These are phyloP conservation scores for Hemibagrus wyckioides DNA, from an alignment of 2,113 vertebrate species.

Conservation along the genomic window DNA sequence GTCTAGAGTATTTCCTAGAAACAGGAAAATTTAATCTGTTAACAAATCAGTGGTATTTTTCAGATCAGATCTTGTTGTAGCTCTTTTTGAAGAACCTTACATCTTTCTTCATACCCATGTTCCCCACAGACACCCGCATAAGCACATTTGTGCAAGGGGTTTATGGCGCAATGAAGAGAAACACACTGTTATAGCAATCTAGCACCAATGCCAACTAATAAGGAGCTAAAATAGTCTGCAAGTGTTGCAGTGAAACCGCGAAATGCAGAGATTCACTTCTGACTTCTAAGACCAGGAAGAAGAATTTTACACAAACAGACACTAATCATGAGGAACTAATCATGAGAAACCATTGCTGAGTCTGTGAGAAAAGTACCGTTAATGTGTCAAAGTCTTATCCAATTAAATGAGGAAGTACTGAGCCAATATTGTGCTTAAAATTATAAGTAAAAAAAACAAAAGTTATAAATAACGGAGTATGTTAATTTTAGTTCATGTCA, in stretches of 20 bases:
- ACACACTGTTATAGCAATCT: not conserved
- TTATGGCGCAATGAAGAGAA: not conserved
- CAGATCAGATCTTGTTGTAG: too few relatives aligned
- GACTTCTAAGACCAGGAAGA: not conserved
- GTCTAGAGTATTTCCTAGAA: not conserved
- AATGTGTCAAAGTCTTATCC: not conserved
- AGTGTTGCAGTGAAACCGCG: not conserved
- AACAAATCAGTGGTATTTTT: not conserved
- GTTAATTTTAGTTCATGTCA: not conserved
- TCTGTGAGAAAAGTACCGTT: not conserved
- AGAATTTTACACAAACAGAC: not conserved
- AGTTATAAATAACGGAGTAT: too few relatives aligned
- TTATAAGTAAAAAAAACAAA: too few relatives aligned
- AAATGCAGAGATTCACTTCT: not conserved
- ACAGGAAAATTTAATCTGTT: not conserved
- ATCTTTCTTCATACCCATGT: not conserved
- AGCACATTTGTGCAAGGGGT: not conserved
- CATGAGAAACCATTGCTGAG: not conserved
- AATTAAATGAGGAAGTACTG: not conserved
- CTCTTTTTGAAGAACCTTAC: not conserved
- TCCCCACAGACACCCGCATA: not conserved
- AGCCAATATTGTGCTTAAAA: not conserved
- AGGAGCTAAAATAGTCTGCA: not conserved
- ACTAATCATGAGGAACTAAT: not conserved
- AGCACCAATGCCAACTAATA: not conserved